phyloP scores from a whole-genome alignment of 2,797 vertebrate genomes.

The Syngnathus acus region DNA sequence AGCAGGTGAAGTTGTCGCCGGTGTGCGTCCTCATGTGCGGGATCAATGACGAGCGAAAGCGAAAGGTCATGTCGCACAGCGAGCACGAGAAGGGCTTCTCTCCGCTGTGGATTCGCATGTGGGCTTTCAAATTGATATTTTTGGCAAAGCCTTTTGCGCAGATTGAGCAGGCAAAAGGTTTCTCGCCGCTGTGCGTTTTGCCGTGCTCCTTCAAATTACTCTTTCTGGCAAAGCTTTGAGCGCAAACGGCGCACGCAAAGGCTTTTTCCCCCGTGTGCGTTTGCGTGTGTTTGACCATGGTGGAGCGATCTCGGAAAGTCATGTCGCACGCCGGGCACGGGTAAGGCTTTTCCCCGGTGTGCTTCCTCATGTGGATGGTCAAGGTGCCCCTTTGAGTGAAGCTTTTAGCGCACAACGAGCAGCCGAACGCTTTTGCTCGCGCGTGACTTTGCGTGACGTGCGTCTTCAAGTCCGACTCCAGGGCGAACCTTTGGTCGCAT shows the following conservation, averaged over 20 bases:
- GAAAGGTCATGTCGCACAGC: background rate
- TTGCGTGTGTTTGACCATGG: background rate
- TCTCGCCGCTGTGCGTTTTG: background rate
- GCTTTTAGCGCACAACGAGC: background rate
- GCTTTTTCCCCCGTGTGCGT: background rate
- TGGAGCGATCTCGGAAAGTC: background rate
- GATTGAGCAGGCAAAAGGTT: slow-evolving; percentile 1
- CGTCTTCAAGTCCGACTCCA: background rate
- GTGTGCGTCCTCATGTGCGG: background rate
- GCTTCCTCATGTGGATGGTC: background rate
- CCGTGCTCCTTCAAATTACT: background rate
- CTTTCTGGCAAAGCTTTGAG: background rate
- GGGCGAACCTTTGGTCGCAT: background rate
- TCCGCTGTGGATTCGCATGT: slow-evolving; percentile 2
- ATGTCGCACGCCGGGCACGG: background rate
- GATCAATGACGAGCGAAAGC: background rate
- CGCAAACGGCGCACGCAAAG: background rate
- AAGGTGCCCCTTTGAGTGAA: background rate
- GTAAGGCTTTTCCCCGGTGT: background rate
- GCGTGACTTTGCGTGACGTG: background rate
- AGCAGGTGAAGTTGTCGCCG: background rate
- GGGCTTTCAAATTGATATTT: background rate
- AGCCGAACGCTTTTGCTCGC: background rate
- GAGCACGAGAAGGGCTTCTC: background rate
- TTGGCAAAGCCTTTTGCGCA: background rate